Base-by-base conservation (phyloP, 2,888 invertebrate species). In the Polymixis lichenea region DNA sequence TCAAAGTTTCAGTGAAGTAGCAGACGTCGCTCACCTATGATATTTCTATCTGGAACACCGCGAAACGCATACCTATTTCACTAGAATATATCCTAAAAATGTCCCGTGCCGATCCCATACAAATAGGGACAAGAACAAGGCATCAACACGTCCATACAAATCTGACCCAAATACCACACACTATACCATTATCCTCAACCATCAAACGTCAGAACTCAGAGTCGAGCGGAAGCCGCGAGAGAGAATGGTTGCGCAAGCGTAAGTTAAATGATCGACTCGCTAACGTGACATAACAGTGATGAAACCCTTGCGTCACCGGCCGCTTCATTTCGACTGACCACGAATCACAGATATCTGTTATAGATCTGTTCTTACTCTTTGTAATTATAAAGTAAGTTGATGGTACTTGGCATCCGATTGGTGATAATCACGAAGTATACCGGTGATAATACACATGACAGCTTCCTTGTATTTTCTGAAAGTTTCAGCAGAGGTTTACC, bases 201-300 rank as follows among this genome's bases (percentile, higher is more conserved):
- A n/a, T 15, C 13, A 15, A 49, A 72, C 55, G 65, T 60, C 65
- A 64, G 38, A 38, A 38, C 38, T 38, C 38, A 38, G 62, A 69
- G 75, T 64, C 58, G 77, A 86, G 77, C 87, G 88, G 88, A 88
- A 87, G 81, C 61, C 67, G 73, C 55, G 71, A 78, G 77, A 77
- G 82, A 73, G 68, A 67, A 70, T 38, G 53, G 68, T 88, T 87
- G 75, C 85, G 77, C 80, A 88, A 85, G 53, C 75, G 25, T 64
- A 61, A 80, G 78, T 64, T 77, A 79, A 82, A 82, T 56, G 68
- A 78, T 81, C 79, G 78, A 75, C 77, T 78, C 75, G 84, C 78
- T 68, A 69, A 73, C 46, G 78, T 88, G 89, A 89, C 88, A 88
- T 88, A 89, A 89, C 80, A 28, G 67, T 86, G 87, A 85, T 86